Evolutionary conservation across 2,888 invertebrate species (phyloP), one percentile per base, ranked within the genome.

Genomic region (Diplazon laetatorius): DNA sequence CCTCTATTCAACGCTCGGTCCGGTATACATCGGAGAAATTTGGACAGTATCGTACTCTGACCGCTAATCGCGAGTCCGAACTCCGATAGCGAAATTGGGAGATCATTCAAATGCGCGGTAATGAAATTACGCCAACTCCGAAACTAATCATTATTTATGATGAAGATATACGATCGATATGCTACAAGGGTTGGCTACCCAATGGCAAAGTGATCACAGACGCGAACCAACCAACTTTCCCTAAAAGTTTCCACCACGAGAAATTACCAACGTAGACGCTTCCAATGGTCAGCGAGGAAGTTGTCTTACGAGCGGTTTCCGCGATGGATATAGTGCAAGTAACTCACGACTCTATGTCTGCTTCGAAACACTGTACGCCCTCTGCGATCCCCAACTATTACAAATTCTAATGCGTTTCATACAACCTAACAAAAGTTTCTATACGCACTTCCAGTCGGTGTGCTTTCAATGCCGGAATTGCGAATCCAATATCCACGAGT

Each of bases 181-280:
- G 14, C 10, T 20, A 12, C 30, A 25, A 57, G 42, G 20, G 37
- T 39, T 39, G 14, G 14, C 20, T 9, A 39, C 16, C 20, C 52
- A 16, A 12, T 10, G 25, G 9, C 14, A 22, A 52, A 44, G 46
- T 30, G 14, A 16, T 12, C 20, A 48, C 6, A 2, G 44, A 10
- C n/a, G 37, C 9, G 25, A 6, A 63, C 22, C 46, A 50, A 37
- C 60, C 59, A 35, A 68, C 55, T 65, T 80, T n/a, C 55, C 48
- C 16, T 14, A 55, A 66, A 80, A 82, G 80, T 81, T 82, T 75
- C 42, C 39, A 66, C 14, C 39, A 68, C 80, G 46, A 65, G 68
- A 73, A 83, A 84, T 83, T 83, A 85, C 81, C 84, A 84, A 79
- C 76, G 80, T 81, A 83, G 78, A 85, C 82, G 66, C 52, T 69